Conservation (phyloP, 2,113 vertebrate genomes). For the Oenanthe melanoleuca region DNA sequence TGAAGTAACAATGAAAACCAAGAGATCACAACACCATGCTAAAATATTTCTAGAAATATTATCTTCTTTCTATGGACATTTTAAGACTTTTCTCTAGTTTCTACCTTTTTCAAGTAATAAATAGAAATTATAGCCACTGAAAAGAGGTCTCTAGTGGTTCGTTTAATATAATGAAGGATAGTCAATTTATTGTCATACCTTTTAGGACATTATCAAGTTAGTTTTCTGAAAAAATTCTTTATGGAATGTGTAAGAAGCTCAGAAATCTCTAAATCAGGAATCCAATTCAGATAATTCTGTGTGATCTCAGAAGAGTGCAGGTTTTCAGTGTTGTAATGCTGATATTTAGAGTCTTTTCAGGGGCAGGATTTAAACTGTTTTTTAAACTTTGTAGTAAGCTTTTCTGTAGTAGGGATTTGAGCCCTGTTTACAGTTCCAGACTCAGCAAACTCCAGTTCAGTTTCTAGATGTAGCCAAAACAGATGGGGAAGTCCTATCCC, state of each 20-base stretch:
- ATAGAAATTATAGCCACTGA: background rate
- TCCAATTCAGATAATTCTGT: background rate
- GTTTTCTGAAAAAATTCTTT: background rate
- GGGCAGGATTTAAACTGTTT: background rate
- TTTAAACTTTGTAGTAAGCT: background rate
- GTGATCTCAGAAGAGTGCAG: background rate
- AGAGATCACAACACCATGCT: background rate
- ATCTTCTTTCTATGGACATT: background rate
- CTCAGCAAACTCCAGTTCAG: background rate
- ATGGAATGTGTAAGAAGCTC: background rate
- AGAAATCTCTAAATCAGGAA: background rate
- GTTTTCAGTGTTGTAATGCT: background rate
- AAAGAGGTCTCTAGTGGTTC: background rate
- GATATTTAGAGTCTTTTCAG: background rate
- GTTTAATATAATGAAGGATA: background rate
- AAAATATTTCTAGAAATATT: background rate
- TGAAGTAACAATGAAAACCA: background rate
- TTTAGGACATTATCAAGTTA: background rate
- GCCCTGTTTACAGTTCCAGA: background rate
- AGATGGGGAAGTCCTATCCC: background rate
- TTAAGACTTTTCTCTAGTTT: background rate
- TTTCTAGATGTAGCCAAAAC: background rate
- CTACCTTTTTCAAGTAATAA: background rate
- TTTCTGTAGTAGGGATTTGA: background rate
- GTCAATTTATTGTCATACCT: background rate